These are phyloP conservation scores for Myripristis jacobus DNA, from an alignment of 2,797 vertebrate species.

Conservation along the genomic window DNA sequence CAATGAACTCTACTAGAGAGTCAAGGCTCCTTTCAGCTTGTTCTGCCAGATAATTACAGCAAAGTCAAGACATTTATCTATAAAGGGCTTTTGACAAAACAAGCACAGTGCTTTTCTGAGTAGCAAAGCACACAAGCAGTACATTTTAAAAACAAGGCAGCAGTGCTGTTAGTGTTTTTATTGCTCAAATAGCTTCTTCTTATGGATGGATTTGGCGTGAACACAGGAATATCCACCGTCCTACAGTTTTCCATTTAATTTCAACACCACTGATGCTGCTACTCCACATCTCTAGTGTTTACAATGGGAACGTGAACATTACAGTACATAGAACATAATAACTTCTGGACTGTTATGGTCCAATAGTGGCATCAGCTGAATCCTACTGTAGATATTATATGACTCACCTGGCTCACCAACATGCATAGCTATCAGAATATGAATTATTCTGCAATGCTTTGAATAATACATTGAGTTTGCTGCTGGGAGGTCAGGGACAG, in stretches of 20 bases:
- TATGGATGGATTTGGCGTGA: background rate
- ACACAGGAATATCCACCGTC: background rate
- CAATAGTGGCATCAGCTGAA: constrained; percentile 9
- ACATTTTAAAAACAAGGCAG: background rate
- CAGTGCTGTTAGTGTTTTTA: background rate
- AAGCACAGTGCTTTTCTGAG: background rate
- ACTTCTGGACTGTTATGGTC: background rate
- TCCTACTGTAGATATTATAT: constrained; percentile 10
- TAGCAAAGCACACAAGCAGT: background rate
- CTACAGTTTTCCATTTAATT: background rate
- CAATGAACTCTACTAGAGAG: background rate
- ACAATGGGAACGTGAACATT: no score
- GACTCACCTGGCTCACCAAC: constrained; percentile 39
- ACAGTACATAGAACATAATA: background rate
- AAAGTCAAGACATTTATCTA: background rate
- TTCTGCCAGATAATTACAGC: no score
- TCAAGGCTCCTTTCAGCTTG: no score
- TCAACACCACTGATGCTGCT: no score
- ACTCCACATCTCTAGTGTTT: no score
- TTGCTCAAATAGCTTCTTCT: background rate
- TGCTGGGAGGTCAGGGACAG: constrained; percentile 43
- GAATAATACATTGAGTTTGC: constrained; percentile 60
- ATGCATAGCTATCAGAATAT: constrained; percentile 48
- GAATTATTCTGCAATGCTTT: constrained; percentile 57
- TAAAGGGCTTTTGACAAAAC: background rate